These are phyloP conservation scores for Heteropelma amictum DNA, from an alignment of 2,888 invertebrate genomes.

Conservation along the genomic window DNA sequence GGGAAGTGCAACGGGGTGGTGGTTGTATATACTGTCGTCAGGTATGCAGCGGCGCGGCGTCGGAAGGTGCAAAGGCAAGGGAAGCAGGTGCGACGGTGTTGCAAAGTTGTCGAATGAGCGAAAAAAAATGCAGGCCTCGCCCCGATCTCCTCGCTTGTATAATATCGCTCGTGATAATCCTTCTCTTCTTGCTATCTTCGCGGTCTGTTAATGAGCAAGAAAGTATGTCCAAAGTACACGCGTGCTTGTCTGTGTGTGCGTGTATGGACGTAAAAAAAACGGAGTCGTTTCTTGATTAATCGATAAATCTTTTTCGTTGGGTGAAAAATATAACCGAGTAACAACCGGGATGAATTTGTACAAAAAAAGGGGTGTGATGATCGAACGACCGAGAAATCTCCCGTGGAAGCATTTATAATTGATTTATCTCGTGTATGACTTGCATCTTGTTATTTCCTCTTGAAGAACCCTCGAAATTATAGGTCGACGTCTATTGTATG, in stretches of 20 bases:
- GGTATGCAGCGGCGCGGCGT: conserved; percentile 33
- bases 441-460: too few relatives aligned
- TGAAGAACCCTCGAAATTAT: neutral
- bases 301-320: conserved; percentile 30
- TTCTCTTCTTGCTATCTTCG: conserved; percentile 27
- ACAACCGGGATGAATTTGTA: neutral
- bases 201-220: conserved; percentile 51
- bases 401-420: neutral
- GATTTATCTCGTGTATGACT: neutral
- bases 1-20: conserved; percentile 40
- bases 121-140: conserved; percentile 35
- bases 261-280: neutral
- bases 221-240: conserved; percentile 6
- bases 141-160: conserved; percentile 23
- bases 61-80: conserved; percentile 57
- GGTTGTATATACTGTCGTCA: conserved; percentile 38
- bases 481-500: neutral
- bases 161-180: conserved; percentile 36
- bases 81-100: conserved; percentile 60
- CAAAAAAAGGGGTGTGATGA: neutral
- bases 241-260: too few relatives aligned
- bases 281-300: conserved; percentile 27
- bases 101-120: conserved; percentile 47
- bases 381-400: neutral
- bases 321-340: neutral